These are phyloP conservation scores for Atta colombica DNA, from an alignment of 1,140 invertebrate genomes.

Conservation along the genomic window DNA sequence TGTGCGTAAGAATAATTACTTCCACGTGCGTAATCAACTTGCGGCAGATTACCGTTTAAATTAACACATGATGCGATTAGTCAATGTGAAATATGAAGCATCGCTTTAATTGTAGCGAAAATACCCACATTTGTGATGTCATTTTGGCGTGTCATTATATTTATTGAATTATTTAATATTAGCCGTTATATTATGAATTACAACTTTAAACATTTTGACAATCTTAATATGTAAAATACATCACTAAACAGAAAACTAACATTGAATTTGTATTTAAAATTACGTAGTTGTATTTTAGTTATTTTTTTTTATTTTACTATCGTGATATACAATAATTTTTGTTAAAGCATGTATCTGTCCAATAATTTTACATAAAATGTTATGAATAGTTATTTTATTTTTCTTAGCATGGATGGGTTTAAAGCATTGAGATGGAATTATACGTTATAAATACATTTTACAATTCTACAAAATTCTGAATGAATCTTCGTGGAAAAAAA, in stretches of 20 bases:
- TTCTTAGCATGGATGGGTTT: not conserved
- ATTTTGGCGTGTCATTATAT: not conserved
- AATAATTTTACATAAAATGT: not conserved
- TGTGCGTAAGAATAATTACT: slow-evolving; percentile 42
- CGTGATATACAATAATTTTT: not conserved
- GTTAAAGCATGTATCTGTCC: not conserved
- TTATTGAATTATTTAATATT: not conserved
- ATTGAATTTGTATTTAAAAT: not conserved
- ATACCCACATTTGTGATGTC: not conserved
- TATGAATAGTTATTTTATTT: not conserved
- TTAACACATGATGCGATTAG: slow-evolving; percentile 38
- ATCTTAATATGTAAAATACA: not conserved
- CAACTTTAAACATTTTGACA: not conserved
- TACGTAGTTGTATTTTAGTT: no score
- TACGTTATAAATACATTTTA: not conserved
- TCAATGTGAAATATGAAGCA: slow-evolving; percentile 25
- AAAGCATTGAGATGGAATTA: not conserved
- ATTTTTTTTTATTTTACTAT: not conserved
- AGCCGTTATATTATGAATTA: not conserved
- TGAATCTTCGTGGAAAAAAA: not conserved
- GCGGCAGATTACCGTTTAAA: slow-evolving; percentile 36
- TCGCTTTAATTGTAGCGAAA: not conserved
- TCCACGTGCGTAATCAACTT: slow-evolving; percentile 42
- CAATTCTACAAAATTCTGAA: not conserved
- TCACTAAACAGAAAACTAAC: not conserved